Evolutionary conservation across 2,888 invertebrate species (phyloP), one percentile per base, ranked within the genome.

Genomic region (Daptonema setosum): DNA sequence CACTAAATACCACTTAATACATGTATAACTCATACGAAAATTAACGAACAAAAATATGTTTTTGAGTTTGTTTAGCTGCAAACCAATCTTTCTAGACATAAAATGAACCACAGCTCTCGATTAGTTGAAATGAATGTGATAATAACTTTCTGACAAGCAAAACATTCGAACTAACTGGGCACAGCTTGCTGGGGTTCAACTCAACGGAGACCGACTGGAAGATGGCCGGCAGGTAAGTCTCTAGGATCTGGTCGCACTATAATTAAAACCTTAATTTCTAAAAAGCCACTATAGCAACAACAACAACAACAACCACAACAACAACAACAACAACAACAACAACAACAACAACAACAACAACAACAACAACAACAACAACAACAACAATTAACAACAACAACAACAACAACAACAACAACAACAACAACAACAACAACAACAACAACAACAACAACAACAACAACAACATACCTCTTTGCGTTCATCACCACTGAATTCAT

Each of bases 141-240:
- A n/a, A n/a, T n/a, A n/a, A n/a, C n/a, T n/a, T n/a, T n/a, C n/a
- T n/a, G n/a, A n/a, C n/a, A n/a, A n/a, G n/a, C n/a, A n/a, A n/a
- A n/a, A n/a, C n/a, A n/a, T n/a, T n/a, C n/a, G n/a, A n/a, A n/a
- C n/a, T 14, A n/a, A 50, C 50, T 22, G 50, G 50, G 26, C 50
- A 50, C 5, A 50, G 11, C 20, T 25, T 50, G 8, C 17, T 26
- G 14, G 50, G 50, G 20, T 50, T 50, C 26, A 50, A 20, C 26
- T 50, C 50, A 14, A 28, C 20, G 8, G 28, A 25, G 2, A 50
- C 8, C 8, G 26, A 26, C 55, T 65, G 61, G 64, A 67, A 66
- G 58, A 68, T 58, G 57, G 66, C 64, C 56, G 68, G 68, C 43
- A 68, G 60, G 60, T 65, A 65, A 55, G 67, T 62, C 56, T 67